phyloP scores from a whole-genome alignment of 2,888 invertebrate genomes.

The Crepidodera aurea region DNA sequence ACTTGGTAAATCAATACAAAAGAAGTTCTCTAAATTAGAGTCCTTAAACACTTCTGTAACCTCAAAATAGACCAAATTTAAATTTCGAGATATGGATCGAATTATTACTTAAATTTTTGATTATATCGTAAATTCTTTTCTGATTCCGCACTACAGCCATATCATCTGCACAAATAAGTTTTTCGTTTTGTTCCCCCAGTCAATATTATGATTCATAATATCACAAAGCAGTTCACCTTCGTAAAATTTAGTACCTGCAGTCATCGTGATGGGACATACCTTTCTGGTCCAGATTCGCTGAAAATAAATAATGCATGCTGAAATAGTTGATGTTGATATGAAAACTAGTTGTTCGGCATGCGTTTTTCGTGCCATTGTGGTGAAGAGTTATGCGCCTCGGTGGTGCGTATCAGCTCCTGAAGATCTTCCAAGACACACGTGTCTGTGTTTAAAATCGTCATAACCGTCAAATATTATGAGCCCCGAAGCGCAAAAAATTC shows the following conservation, averaged over 20 bases:
- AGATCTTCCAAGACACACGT: slow-evolving; percentile 56
- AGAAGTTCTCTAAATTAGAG: no score
- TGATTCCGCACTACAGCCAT: no score
- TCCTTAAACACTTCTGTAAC: no score
- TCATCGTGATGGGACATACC: neutral
- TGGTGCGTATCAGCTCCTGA: slow-evolving; percentile 55
- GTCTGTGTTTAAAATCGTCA: slow-evolving; percentile 57
- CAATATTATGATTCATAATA: neutral
- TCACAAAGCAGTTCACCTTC: neutral
- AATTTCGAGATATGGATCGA: no score
- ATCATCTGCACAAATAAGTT: no score
- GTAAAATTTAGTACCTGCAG: neutral
- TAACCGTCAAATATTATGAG: slow-evolving; percentile 52
- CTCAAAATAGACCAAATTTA: no score
- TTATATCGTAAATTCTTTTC: no score
- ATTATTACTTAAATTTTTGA: no score
- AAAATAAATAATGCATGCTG: slow-evolving; percentile 57
- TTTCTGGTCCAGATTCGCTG: slow-evolving; percentile 35
- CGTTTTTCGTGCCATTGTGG: slow-evolving; percentile 59
- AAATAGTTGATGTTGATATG: slow-evolving; percentile 58
- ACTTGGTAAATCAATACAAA: no score
- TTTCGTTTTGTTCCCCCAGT: no score
- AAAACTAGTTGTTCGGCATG: slow-evolving; percentile 58
- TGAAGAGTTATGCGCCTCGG: slow-evolving; percentile 59
- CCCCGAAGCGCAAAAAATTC: slow-evolving; percentile 40